Base-by-base conservation (phyloP, 2,888 invertebrate genomes). In the Diplazon laetatorius region DNA sequence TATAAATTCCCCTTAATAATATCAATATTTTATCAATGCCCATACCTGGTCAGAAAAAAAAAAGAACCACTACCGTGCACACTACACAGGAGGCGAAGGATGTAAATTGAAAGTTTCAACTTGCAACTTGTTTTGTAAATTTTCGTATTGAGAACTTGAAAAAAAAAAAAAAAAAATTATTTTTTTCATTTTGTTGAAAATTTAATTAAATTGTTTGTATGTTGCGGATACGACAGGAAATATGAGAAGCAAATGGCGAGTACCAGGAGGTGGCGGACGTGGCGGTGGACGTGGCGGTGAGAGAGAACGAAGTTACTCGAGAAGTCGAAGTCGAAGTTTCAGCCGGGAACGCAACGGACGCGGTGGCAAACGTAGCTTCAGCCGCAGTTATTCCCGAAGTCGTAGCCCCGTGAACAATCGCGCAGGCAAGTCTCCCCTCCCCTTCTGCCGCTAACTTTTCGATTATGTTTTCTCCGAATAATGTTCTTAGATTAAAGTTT, bases 351-450 rank as follows among this genome's bases (percentile, higher is more conserved):
- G 89, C 42, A 90, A 89, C 68, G 89, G 90, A 14, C 88, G 90
- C 57, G 82, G 85, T 12, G 86, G 85, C 66, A 87, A 88, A 20
- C 84, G 91, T 65, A 91, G 90, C 80, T 90, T 89, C 81, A 90
- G 89, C 69, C 88, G 91, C 22, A 91, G 91, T 83, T 91, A 90
- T 59, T 89, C 90, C 22, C 87, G 90, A 70, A 90, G 91, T 86
- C 90, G 90, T 66, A 90, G 90, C 73, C 91, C 91, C 39, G 77
- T 87, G 57, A 87, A 82, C 71, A 89, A 88, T 84, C 89, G 89
- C 78, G 84, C 88, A 87, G 89, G 89, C 86, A 85, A 89, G 85
- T 86, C 81, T 62, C 81, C 6, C 6, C 30, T 2, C 30, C 4
- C 6, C 30, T 5, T 5, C 30, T 2, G 6, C 4, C 30, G 30